phyloP scores from a whole-genome alignment of 53 echinoderm and acorn worm genomes.

The Zoroaster sp. region DNA sequence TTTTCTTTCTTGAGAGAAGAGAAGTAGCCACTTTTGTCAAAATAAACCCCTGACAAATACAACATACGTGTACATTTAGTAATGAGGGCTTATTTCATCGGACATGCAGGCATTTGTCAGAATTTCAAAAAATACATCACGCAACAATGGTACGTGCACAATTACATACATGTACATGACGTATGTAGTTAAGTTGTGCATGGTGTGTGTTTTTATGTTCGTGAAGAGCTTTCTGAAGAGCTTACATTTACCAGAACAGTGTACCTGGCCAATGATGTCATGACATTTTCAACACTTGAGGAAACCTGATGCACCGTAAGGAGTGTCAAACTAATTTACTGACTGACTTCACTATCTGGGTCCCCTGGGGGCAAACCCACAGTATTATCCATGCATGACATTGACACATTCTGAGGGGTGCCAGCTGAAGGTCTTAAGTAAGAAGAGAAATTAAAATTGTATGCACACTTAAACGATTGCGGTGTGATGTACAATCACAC shows the following conservation, averaged over 20 bases:
- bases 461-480: background rate
- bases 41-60: too few relatives aligned
- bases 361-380: background rate
- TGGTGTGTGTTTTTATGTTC: background rate
- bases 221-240: background rate
- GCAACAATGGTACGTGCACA: too few relatives aligned
- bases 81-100: too few relatives aligned
- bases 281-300: background rate
- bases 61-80: too few relatives aligned
- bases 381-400: conserved; percentile 22
- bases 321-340: conserved; percentile 29
- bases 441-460: background rate
- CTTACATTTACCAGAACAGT: too few relatives aligned
- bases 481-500: background rate
- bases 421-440: background rate
- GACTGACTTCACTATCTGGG: background rate
- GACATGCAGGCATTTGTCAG: too few relatives aligned
- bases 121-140: too few relatives aligned
- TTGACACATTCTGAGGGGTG: conserved; percentile 14
- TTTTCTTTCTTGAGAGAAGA: too few relatives aligned
- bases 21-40: too few relatives aligned
- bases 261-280: background rate
- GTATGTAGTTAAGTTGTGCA: background rate
- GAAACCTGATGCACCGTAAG: background rate
- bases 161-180: too few relatives aligned